phyloP scores from a whole-genome alignment of 2,888 invertebrate species.

The Melitaea athalia region DNA sequence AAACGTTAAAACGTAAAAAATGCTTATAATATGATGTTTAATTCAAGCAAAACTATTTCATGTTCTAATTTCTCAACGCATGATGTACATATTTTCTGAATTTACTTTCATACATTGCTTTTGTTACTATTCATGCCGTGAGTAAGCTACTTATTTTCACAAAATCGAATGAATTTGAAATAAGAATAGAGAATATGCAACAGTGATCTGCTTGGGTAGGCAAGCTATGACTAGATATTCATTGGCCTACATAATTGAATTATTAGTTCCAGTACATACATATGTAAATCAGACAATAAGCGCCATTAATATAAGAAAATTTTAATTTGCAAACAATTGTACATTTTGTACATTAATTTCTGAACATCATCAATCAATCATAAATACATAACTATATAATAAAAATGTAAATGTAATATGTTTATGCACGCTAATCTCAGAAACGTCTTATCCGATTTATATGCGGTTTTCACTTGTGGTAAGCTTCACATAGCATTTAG shows the following conservation, averaged over 20 bases:
- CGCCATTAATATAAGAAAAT: constrained; percentile 11
- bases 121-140: neutral
- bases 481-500: no score
- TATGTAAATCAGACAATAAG: constrained; percentile 32
- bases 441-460: no score
- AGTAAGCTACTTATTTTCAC: constrained; percentile 2
- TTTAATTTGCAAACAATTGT: neutral
- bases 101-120: no score
- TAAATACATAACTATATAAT: no score
- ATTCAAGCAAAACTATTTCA: neutral
- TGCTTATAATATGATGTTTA: neutral
- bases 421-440: no score
- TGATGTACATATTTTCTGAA: no score
- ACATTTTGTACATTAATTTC: neutral
- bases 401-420: no score
- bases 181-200: constrained; percentile 44
- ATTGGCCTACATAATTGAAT: constrained; percentile 50
- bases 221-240: constrained; percentile 54
- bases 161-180: constrained; percentile 5
- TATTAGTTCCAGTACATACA: constrained; percentile 40
- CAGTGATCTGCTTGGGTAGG: constrained; percentile 53
- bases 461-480: no score
- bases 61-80: neutral
- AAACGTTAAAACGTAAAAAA: constrained; percentile 5
- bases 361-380: neutral